These are phyloP conservation scores for Neoniphon sammara DNA, from an alignment of 2,797 vertebrate genomes.

Conservation along the genomic window DNA sequence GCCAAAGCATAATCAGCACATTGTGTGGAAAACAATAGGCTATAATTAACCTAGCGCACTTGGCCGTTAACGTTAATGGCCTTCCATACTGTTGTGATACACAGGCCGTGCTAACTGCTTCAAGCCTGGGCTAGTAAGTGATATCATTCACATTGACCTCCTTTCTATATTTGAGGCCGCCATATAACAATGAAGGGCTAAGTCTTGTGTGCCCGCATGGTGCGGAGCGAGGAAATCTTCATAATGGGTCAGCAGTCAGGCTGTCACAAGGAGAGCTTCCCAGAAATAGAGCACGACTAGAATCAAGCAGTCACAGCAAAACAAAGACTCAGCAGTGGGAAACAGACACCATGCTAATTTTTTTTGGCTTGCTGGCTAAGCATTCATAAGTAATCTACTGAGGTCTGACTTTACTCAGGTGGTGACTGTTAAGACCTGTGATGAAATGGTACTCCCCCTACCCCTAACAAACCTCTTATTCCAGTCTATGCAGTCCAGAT, in stretches of 20 bases:
- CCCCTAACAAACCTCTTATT: constrained; percentile 1
- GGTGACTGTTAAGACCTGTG: constrained; percentile 3
- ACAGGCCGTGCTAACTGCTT: constrained; percentile 52
- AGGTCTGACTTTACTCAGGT: not conserved
- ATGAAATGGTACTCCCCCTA: not conserved
- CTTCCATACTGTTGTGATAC: constrained; percentile 49
- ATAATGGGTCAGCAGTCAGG: constrained; percentile 32
- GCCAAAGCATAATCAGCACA: constrained; percentile 45
- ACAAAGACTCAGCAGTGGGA: not conserved
- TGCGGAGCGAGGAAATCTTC: constrained; percentile 52
- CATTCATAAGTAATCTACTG: not conserved
- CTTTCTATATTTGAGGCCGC: constrained; percentile 54
- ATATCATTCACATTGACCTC: constrained; percentile 65
- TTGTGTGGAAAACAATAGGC: constrained; percentile 67
- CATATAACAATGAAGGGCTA: constrained; percentile 53
- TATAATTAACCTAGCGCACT: constrained; percentile 45
- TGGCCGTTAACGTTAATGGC: constrained; percentile 60
- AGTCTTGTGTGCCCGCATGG: constrained; percentile 35
- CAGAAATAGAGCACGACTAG: constrained; percentile 38
- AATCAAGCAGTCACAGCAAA: constrained; percentile 14
- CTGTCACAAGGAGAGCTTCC: constrained; percentile 31
- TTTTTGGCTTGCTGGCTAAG: not conserved
- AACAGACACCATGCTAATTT: constrained; percentile 1
- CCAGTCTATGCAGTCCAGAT: not conserved
- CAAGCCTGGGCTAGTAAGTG: constrained; percentile 41